These are phyloP conservation scores for Thunnus maccoyii DNA, from an alignment of 2,113 vertebrate genomes.

Conservation along the genomic window DNA sequence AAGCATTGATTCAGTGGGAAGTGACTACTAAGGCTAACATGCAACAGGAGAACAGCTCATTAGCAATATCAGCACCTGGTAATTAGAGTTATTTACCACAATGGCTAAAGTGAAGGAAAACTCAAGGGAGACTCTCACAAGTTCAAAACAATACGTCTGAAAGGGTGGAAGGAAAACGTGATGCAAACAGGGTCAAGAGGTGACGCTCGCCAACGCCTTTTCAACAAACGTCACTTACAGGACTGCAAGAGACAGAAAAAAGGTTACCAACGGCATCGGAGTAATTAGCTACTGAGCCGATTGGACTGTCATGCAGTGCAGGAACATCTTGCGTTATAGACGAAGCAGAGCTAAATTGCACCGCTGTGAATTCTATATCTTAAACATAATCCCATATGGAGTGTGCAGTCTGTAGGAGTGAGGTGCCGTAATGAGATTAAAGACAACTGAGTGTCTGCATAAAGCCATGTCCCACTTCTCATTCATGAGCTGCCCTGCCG, in stretches of 20 bases:
- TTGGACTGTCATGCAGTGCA: slow-evolving; percentile 20
- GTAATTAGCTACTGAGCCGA: slow-evolving; percentile 29
- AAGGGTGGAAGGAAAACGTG: background rate
- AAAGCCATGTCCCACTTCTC: slow-evolving; percentile 30
- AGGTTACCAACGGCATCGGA: background rate
- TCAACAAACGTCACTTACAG: background rate
- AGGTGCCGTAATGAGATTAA: slow-evolving; percentile 66
- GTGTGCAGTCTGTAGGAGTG: slow-evolving; percentile 34
- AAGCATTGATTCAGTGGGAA: slow-evolving; percentile 25
- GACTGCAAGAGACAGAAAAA: background rate
- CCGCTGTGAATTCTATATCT: slow-evolving; percentile 33
- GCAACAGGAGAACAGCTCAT: slow-evolving; percentile 21
- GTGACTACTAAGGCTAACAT: slow-evolving; percentile 12
- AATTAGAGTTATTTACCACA: slow-evolving; percentile 38
- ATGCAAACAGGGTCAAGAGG: slow-evolving; percentile 20
- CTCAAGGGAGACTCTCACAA: background rate
- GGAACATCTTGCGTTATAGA: slow-evolving; percentile 27
- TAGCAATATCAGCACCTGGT: slow-evolving; percentile 13
- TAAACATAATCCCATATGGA: slow-evolving; percentile 55
- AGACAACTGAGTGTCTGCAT: slow-evolving; percentile 24
- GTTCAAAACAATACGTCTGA: slow-evolving; percentile 30
- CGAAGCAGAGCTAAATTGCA: slow-evolving; percentile 33
- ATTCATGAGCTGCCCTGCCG: slow-evolving; percentile 11
- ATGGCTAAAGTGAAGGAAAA: background rate
- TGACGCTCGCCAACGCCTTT: slow-evolving; percentile 4